Base-by-base conservation (phyloP, 2,888 invertebrate species). In the Timema cristinae region DNA sequence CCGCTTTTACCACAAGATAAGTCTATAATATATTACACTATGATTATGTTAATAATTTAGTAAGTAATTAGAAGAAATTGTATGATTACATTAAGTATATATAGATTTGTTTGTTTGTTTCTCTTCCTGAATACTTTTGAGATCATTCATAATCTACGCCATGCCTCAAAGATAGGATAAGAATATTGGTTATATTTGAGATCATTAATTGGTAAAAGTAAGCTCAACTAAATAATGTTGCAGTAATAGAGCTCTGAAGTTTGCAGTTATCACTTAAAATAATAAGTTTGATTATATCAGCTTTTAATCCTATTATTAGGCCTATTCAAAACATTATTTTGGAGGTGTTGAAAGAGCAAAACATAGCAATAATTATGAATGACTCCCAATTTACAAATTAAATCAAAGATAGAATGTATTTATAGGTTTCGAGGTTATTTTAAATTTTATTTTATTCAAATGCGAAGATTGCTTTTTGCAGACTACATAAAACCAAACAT, bases 21-120 rank as follows among this genome's bases (percentile, higher is more conserved):
- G 61, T 72, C 74, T 74, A 72, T 66, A 66, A 68, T 63, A 69
- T 47, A 72, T 67, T 73, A 73, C 63, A 70, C 71, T 73, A 73
- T 73, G 71, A 73, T 73, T 72, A 73, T 73, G 71, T 73, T 71
- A 69, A 69, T 73, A 71, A 49, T 68, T 71, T 69, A 74, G 51
- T 68, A 72, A 74, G 72, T 71, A 72, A 72, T 71, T 69, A 74
- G 67, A 71, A 70, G 68, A 70, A 69, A 69, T 59, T 72, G 68
- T 71, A 71, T 71, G 71, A 72, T 72, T 72, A 71, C 72, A 74
- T 71, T 74, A 72, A 63, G 48, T 63, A 47, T 63, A 32, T 13
- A 63, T 47, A 63, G 32, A 63, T 48, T 48, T 63, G 63, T 63
- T 47, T 63, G 32, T 63, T 63, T 63, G 32, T 63, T 63, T 47